A percentile compares a stretch with the other conserved stretches of the same genome.
These are phyloP conservation scores for Dolomedes plantarius DNA, from an alignment of 2,888 invertebrate genomes.

Conservation along the genomic window DNA sequence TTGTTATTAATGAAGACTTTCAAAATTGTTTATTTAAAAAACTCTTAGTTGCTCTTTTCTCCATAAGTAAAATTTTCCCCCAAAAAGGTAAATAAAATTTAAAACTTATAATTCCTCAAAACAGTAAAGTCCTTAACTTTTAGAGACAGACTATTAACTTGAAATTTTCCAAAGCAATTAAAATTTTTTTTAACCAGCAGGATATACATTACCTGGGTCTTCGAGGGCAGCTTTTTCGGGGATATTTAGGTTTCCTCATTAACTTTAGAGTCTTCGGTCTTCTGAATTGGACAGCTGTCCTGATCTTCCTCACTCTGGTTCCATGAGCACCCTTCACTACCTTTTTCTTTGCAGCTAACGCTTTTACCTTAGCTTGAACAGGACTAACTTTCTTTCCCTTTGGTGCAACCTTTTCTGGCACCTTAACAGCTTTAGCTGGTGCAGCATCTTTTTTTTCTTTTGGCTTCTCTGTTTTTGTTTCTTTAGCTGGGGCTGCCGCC, in stretches of 20 bases:
- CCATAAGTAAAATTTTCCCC: too few relatives aligned
- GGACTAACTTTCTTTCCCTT: constrained; percentile 49
- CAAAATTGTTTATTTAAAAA: too few relatives aligned
- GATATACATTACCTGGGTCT: constrained; percentile 94
- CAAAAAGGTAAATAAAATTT: too few relatives aligned
- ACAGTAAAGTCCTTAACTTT: too few relatives aligned
- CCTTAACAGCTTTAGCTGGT: constrained; percentile 62
- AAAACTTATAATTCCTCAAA: too few relatives aligned
- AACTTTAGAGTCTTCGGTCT: constrained; percentile 94
- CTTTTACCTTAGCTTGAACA: constrained; percentile 68
- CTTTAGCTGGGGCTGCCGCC: constrained; percentile 36
- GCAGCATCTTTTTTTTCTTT: constrained; percentile 71
- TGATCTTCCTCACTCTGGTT: constrained; percentile 90
- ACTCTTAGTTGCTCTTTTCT: too few relatives aligned
- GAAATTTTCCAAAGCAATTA: too few relatives aligned
- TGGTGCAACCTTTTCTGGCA: constrained; percentile 45
- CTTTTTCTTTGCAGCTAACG: constrained; percentile 78
- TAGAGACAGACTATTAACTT: too few relatives aligned
- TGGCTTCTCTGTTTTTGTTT: constrained; percentile 45
- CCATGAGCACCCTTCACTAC: constrained; percentile 94
- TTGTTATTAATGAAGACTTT: too few relatives aligned
- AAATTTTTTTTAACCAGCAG: too few relatives aligned
- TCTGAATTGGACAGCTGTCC: constrained; percentile 96
- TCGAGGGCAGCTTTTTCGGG: constrained; percentile 94
- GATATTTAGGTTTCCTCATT: constrained; percentile 94